These are phyloP conservation scores for Catharus bicknelli DNA, from an alignment of 2,113 vertebrate genomes.

Conservation along the genomic window DNA sequence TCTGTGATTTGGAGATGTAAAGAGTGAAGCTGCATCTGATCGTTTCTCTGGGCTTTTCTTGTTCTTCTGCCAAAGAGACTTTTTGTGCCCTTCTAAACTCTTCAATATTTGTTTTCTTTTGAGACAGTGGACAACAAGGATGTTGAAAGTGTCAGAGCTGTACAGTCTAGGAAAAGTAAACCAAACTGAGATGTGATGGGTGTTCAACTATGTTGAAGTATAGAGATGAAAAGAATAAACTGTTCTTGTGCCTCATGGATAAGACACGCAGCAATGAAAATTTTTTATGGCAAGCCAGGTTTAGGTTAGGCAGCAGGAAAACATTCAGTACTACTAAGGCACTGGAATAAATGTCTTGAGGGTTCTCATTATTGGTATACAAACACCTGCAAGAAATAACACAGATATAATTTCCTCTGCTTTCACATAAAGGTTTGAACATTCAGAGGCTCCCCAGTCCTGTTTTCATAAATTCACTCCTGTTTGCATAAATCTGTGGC, in stretches of 20 bases:
- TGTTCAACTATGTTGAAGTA: not conserved
- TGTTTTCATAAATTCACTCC: not conserved
- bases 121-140: not conserved
- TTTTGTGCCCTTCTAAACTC: not conserved
- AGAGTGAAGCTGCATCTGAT: not conserved
- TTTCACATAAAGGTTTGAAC: not conserved
- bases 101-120: constrained; percentile 27
- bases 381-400: not conserved
- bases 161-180: not conserved
- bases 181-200: not conserved
- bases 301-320: not conserved
- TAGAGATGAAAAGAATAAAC: not conserved
- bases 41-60: not conserved
- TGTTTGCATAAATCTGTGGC: not conserved
- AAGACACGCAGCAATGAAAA: not conserved
- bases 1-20: not conserved
- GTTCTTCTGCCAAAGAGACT: not conserved
- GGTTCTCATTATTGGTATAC: not conserved
- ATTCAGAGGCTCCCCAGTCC: not conserved
- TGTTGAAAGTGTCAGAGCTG: not conserved
- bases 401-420: not conserved
- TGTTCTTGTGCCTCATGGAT: not conserved
- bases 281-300: not conserved
- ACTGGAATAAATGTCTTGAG: not conserved
- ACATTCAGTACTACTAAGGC: not conserved